These are phyloP conservation scores for Anas platyrhynchos DNA, from an alignment of 2,113 vertebrate species.

Conservation along the genomic window DNA sequence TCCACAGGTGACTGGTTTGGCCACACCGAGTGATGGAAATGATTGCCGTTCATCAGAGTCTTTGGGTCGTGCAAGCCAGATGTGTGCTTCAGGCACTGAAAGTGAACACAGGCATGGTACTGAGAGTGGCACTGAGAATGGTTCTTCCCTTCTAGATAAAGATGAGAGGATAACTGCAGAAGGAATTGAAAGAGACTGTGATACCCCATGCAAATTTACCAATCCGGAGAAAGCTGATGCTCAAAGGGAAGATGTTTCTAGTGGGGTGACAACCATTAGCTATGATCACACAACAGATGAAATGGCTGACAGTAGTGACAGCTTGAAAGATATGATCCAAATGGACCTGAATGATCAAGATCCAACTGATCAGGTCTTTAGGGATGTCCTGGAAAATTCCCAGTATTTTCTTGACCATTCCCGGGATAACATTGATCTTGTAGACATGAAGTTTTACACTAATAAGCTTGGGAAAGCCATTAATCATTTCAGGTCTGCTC, in stretches of 20 bases:
- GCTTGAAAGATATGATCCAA: constrained; percentile 79
- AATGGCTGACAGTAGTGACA: constrained; percentile 72
- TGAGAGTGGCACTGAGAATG: not conserved
- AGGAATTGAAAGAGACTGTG: constrained; percentile 37
- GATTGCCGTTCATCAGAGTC: constrained; percentile 25
- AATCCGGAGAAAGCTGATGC: constrained; percentile 70
- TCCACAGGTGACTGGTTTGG: not conserved
- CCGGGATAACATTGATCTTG: constrained; percentile 73
- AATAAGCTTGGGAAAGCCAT: constrained; percentile 87
- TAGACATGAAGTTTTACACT: constrained; percentile 82
- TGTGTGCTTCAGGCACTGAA: constrained; percentile 4
- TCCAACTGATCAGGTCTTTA: constrained; percentile 76
- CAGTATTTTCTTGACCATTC: constrained; percentile 73
- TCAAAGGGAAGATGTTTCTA: constrained; percentile 77
- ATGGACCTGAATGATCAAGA: constrained; percentile 82
- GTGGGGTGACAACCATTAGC: constrained; percentile 63
- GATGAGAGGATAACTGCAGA: constrained; percentile 47
- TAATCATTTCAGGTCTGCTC: constrained; percentile 84
- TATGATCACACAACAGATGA: constrained; percentile 68
- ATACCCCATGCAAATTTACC: constrained; percentile 59
- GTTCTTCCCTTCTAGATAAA: constrained; percentile 57
- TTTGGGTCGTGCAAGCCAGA: not conserved
- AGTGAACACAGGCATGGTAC: not conserved
- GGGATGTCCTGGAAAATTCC: constrained; percentile 80
- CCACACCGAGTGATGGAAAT: not conserved